These are phyloP conservation scores for Butorides virescens DNA, from an alignment of 2,113 vertebrate genomes.

Conservation along the genomic window DNA sequence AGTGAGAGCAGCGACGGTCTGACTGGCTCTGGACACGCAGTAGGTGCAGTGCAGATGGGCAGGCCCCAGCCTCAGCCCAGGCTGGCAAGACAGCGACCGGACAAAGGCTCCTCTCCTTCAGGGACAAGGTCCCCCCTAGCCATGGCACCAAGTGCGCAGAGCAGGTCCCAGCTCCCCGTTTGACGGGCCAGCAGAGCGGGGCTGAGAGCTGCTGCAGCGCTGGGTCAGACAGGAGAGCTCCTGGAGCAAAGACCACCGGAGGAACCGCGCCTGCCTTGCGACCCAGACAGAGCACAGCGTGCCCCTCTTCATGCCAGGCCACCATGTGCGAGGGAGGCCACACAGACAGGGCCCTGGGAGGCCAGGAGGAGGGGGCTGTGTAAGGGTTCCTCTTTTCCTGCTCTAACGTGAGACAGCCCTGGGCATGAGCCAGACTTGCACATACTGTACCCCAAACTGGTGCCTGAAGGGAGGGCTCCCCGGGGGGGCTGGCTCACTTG, in stretches of 20 bases:
- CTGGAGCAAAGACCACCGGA: neutral
- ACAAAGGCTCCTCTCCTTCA: neutral
- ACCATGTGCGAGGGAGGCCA: rapidly evolving
- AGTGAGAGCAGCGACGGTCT: neutral
- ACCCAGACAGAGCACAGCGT: neutral
- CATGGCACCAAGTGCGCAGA: neutral
- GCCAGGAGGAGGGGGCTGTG: neutral
- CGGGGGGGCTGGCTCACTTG: constrained; percentile 15
- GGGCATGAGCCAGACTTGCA: neutral
- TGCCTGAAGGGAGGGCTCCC: constrained; percentile 48
- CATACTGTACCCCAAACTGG: constrained; percentile 65
- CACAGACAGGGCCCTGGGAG: neutral
- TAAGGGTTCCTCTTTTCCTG: neutral
- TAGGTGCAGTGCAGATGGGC: neutral
- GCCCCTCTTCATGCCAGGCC: neutral
- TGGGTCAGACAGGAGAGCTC: neutral
- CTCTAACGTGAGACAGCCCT: neutral
- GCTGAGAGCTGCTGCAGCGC: neutral
- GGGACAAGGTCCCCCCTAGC: neutral
- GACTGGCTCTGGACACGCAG: neutral
- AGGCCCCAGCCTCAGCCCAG: neutral
- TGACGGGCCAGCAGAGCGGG: neutral
- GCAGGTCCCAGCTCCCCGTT: neutral
- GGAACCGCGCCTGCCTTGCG: neutral
- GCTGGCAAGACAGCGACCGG: neutral